A percentile compares a stretch with the other conserved stretches of the same genome.
These are phyloP conservation scores for Caenorhabditis auriculariae DNA, from an alignment of 2,888 invertebrate genomes.

Conservation along the genomic window DNA sequence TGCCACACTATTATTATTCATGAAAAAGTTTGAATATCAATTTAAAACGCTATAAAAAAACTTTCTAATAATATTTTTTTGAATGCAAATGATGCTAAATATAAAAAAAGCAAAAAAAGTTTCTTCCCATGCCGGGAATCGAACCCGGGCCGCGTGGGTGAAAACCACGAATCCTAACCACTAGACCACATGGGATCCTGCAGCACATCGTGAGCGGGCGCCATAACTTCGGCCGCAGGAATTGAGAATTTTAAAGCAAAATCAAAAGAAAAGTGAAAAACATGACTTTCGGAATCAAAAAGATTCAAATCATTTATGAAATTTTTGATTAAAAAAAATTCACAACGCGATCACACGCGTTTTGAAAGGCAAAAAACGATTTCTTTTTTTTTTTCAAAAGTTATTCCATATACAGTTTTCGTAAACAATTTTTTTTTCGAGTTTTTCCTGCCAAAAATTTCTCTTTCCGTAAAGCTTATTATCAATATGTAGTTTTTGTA, in stretches of 20 bases:
- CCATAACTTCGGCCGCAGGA: too few species aligned
- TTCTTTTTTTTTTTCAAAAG: not conserved
- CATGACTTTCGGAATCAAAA: too few species aligned
- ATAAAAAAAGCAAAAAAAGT: not conserved
- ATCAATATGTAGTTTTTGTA: too few species aligned
- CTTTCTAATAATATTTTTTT: not conserved
- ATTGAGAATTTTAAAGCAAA: too few species aligned
- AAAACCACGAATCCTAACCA: slow-evolving; percentile 64
- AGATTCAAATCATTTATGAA: not conserved
- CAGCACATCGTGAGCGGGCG: too few species aligned
- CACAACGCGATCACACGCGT: not conserved
- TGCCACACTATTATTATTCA: too few species aligned
- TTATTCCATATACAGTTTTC: not conserved
- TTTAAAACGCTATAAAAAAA: too few species aligned
- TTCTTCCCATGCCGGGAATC: slow-evolving; percentile 63
- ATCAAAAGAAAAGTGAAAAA: too few species aligned
- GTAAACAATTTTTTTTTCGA: not conserved
- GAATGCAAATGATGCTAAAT: not conserved
- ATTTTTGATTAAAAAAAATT: not conserved
- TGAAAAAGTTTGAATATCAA: too few species aligned
- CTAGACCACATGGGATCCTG: slow-evolving; percentile 64
- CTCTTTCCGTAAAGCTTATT: too few species aligned
- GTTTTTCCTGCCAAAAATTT: not conserved
- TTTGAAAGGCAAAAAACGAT: not conserved
- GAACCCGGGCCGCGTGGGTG: slow-evolving; percentile 64